Percentiles rank a stretch among this genome's conserved stretches.
phyloP scores from a whole-genome alignment of 2,113 vertebrate genomes.

The Holacanthus passer region DNA sequence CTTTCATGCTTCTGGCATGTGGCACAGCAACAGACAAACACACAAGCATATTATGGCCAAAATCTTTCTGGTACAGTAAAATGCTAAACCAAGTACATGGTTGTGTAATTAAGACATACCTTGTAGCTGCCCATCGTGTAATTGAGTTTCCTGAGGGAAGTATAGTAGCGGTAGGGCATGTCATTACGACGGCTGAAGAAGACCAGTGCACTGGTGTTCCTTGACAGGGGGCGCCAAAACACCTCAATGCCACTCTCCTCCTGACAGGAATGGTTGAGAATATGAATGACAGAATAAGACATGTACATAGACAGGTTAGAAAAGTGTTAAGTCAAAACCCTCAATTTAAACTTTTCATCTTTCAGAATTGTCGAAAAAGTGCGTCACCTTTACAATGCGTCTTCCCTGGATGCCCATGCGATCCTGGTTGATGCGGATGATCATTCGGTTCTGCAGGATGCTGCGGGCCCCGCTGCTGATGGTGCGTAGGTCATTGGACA shows the following conservation, averaged over 20 bases:
- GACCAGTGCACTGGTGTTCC: conserved; percentile 83
- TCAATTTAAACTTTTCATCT: too few relatives aligned
- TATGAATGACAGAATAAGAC: not conserved
- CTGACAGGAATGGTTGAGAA: conserved; percentile 68
- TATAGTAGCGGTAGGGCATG: conserved; percentile 89
- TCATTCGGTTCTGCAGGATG: conserved; percentile 91
- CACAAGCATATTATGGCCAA: too few relatives aligned
- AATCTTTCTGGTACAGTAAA: too few relatives aligned
- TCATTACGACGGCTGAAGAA: conserved; percentile 93
- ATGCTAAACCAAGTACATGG: too few relatives aligned
- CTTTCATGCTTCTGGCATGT: too few relatives aligned
- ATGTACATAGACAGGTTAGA: too few relatives aligned
- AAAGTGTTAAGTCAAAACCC: too few relatives aligned
- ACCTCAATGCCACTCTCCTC: conserved; percentile 88
- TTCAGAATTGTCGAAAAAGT: not conserved
- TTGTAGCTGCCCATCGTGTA: conserved; percentile 82
- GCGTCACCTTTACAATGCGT: conserved; percentile 88
- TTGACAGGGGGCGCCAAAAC: conserved; percentile 87
- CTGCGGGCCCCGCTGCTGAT: conserved; percentile 81
- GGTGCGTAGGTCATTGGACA: conserved; percentile 93
- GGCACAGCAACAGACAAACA: too few relatives aligned
- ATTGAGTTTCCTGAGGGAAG: conserved; percentile 86
- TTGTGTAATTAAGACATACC: conserved; percentile 52
- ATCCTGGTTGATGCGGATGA: conserved; percentile 94
- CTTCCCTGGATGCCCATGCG: conserved; percentile 90